Evolutionary conservation across 1,140 invertebrate species (phyloP).

Genomic region (Drosophila bipectinata): DNA sequence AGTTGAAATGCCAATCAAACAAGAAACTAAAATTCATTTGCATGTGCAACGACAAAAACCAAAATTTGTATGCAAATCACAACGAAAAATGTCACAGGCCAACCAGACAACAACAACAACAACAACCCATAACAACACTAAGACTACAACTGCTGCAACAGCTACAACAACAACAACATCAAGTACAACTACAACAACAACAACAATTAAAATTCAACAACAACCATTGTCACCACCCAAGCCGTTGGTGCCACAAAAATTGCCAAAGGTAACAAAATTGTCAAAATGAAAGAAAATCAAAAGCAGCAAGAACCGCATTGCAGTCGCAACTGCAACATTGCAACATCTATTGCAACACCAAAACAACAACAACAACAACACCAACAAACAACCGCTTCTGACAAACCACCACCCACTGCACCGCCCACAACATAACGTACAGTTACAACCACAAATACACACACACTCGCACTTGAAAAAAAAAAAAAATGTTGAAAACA

Average conservation of each 20-base stretch:
- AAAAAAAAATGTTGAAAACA: neutral
- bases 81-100: slow-evolving; percentile 44
- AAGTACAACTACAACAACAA: slow-evolving; percentile 55
- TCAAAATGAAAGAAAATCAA: slow-evolving; percentile 21
- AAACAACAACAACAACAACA: neutral
- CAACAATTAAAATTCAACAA: slow-evolving; percentile 80
- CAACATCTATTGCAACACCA: slow-evolving; percentile 30
- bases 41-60: slow-evolving; percentile 49
- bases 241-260: slow-evolving; percentile 81
- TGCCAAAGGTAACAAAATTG: slow-evolving; percentile 77
- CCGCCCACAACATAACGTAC: slow-evolving; percentile 12
- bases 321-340: slow-evolving; percentile 26
- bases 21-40: slow-evolving; percentile 58
- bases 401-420: slow-evolving; percentile 16
- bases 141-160: slow-evolving; percentile 52
- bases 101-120: slow-evolving; percentile 58
- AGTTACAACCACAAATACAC: slow-evolving; percentile 18
- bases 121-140: slow-evolving; percentile 66
- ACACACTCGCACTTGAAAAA: slow-evolving; percentile 10
- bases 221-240: slow-evolving; percentile 84
- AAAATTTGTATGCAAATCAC: slow-evolving; percentile 53
- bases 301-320: slow-evolving; percentile 10
- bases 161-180: slow-evolving; percentile 47
- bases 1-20: slow-evolving; percentile 15
- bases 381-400: slow-evolving; percentile 41